phyloP scores from a whole-genome alignment of 92 coral and sea anemone species.

The Muricea muricata region DNA sequence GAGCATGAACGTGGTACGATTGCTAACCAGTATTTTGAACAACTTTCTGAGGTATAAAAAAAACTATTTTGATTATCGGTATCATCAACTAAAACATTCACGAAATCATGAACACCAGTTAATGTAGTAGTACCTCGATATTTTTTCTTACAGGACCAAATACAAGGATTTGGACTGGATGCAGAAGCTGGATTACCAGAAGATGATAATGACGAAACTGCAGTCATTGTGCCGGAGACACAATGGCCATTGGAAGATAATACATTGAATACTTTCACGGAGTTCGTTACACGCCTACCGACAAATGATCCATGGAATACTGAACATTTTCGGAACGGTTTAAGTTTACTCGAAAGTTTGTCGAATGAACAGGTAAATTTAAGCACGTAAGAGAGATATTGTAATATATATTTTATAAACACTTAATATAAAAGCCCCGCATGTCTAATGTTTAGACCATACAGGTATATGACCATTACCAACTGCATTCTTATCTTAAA shows the following conservation, averaged over 20 bases:
- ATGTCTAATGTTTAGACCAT: too few relatives aligned
- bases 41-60: constrained; percentile 38
- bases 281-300: constrained; percentile 3
- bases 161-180: constrained; percentile 39
- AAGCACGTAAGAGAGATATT: not conserved
- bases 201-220: constrained; percentile 1
- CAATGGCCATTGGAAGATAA: constrained; percentile 12
- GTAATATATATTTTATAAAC: not conserved
- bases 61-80: not conserved
- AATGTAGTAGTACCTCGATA: too few relatives aligned
- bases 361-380: not conserved
- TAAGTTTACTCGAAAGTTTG: not conserved
- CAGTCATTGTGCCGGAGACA: constrained; percentile 10
- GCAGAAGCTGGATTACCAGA: constrained; percentile 13
- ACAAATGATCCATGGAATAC: constrained; percentile 45
- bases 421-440: too few relatives aligned
- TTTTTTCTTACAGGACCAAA: constrained; percentile 8
- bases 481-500: too few relatives aligned
- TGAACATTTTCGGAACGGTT: not conserved
- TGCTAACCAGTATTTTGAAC: constrained; percentile 69
- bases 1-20: constrained; percentile 42
- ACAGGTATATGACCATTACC: too few relatives aligned
- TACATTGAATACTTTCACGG: not conserved
- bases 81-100: not conserved
- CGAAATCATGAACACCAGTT: not conserved